Percentiles rank a stretch among this genome's conserved stretches.
These are phyloP conservation scores for Linyphia triangularis DNA, from an alignment of 2,888 invertebrate species.

Conservation along the genomic window DNA sequence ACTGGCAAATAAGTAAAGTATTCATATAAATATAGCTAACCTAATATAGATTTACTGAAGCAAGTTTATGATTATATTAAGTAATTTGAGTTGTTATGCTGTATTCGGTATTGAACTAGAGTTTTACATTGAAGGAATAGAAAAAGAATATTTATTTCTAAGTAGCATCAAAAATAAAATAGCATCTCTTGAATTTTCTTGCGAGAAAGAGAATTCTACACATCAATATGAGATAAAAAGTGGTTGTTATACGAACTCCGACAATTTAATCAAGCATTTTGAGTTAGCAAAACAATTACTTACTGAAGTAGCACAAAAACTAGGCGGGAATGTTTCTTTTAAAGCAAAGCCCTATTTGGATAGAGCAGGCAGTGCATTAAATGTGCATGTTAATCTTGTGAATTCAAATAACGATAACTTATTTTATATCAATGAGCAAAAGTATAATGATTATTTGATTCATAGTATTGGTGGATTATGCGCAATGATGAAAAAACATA, in stretches of 20 bases:
- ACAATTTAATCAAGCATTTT: slow-evolving; percentile 3
- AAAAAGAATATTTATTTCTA: slow-evolving; percentile 3
- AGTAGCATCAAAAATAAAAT: slow-evolving; percentile 3
- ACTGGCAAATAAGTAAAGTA: not conserved
- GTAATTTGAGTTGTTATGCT: slow-evolving; percentile 3
- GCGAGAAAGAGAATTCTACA: not conserved
- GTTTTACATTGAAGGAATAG: not conserved
- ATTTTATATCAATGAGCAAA: not conserved
- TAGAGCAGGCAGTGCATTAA: slow-evolving; percentile 3
- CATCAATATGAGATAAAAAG: slow-evolving; percentile 3
- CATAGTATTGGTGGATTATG: not conserved
- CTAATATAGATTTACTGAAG: slow-evolving; percentile 3
- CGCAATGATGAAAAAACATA: not conserved
- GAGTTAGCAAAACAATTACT: slow-evolving; percentile 3
- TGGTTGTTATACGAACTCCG: not conserved
- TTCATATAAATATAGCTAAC: slow-evolving; percentile 3
- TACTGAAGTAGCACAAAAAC: not conserved
- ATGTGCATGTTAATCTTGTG: not conserved
- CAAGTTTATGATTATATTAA: slow-evolving; percentile 3
- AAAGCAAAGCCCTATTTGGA: not conserved
- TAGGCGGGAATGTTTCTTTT: not conserved
- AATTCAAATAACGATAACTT: slow-evolving; percentile 3
- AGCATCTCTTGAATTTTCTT: slow-evolving; percentile 3
- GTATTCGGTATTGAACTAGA: slow-evolving; percentile 3
- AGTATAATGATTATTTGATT: not conserved